Evolutionary conservation across 2,888 invertebrate species (phyloP), one percentile per base, ranked within the genome.

Genomic region (Mycalesis mineus): DNA sequence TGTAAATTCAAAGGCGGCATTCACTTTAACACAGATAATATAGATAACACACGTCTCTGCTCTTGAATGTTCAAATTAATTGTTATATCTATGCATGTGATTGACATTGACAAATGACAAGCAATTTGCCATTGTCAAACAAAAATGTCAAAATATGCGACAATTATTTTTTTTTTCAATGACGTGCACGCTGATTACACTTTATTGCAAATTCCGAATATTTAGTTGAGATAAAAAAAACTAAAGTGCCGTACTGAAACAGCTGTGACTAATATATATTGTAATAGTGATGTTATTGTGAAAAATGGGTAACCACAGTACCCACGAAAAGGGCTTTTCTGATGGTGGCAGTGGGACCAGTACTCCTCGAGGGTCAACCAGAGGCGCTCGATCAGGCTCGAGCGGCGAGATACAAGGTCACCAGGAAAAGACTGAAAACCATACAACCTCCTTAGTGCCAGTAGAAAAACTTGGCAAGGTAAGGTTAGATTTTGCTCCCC

Each of bases 401-500:
- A 93, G 92, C 9, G 91, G 91, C 14, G 94, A 94, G 73, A 90
- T 93, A 52, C 93, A 91, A 70, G 92, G 64, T 55, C 64, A 62
- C 41, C 65, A 93, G 52, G 93, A 93, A 68, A 91, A 91, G 69
- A 66, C 68, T 51, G 86, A 85, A 36, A 72, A 74, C 59, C 89
- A 90, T 60, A 90, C 91, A 29, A 60, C 72, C n/a, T 93, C 93
- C 55, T 90, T 95, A 76, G 88, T 94, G 65, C 94, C 95, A 11
- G 90, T 95, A 51, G 95, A 95, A 75, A 95, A 93, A 82, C 88
- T 95, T 50, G 92, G 93, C 62, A 95, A 95, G 91, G 94, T 94
- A 78, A 51, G 66, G 47, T 54, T 54, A 68, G 40, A 47, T 8
- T 28, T 61, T 61, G 71, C 9, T 36, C 2, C 22, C 22, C 33